Evolutionary conservation across 2,888 invertebrate species (phyloP).

Genomic region (Gordius sp.): DNA sequence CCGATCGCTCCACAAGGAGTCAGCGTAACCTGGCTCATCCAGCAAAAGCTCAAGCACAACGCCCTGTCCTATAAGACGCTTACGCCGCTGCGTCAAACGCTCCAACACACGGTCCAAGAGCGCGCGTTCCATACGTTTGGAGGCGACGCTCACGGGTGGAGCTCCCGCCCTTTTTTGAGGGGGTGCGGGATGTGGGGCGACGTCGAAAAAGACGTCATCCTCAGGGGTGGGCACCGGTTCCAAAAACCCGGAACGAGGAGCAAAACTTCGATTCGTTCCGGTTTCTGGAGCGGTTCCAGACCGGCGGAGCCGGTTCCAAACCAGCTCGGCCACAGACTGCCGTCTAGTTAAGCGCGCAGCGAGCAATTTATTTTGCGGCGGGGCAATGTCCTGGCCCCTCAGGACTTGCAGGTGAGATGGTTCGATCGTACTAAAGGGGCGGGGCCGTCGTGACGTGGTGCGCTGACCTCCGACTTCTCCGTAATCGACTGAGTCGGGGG

Average conservation of each 20-base stretch:
- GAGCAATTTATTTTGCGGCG: neutral
- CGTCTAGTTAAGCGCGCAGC: too few relatives aligned
- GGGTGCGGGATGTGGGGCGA: constrained; percentile 18
- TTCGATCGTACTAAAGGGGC: too few relatives aligned
- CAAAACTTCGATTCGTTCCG: neutral
- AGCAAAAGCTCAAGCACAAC: neutral
- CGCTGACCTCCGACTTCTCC: neutral
- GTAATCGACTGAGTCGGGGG: neutral
- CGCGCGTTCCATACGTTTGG: too few relatives aligned
- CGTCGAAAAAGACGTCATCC: constrained; percentile 22
- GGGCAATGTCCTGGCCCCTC: too few relatives aligned
- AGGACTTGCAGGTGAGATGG: too few relatives aligned
- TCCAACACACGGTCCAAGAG: constrained; percentile 47
- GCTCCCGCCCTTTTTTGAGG: neutral
- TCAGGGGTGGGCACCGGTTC: neutral
- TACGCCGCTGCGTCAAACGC: too few relatives aligned
- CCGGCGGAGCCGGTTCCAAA: neutral
- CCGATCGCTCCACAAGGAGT: neutral
- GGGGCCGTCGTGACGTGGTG: neutral
- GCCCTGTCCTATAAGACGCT: neutral
- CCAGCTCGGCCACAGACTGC: neutral
- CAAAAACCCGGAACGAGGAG: neutral
- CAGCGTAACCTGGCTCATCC: neutral
- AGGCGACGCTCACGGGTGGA: neutral
- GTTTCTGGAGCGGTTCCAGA: neutral